Base-by-base conservation (phyloP, 53 echinoderm and acorn worm species). In the Arbacia lixula region DNA sequence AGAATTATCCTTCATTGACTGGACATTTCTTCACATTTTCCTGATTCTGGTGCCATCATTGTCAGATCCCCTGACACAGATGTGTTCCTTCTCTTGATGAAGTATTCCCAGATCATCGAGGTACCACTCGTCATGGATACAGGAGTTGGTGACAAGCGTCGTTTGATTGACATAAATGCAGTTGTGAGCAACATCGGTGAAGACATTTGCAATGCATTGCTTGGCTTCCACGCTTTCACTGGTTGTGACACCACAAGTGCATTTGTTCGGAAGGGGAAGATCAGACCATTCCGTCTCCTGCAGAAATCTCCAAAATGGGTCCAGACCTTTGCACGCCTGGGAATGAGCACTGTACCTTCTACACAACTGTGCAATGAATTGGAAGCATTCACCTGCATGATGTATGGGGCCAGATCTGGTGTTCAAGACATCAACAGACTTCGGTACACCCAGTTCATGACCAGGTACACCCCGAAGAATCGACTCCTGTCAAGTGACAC, bases 171-270 rank as follows among this genome's bases (percentile, higher is more conserved):
- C 84, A 68, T 84, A 19, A 66, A 51, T 52, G 36, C 67, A 68
- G 84, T 29, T 46, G 84, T 51, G 21, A 46, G 36, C 36, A 67
- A 29, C 53, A 51, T 68, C 24, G 84, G 66, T 33, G 60, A 84
- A 36, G 84, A 84, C 84, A 49, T 67, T 22, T 84, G 84, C 67
- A 83, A 83, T 65, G 83, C 67, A 67, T 84, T 84, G 66, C 84
- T 84, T 35, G 35, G 25, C 32, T 35, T 84, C 20, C 84, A 84
- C 31, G 84, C 68, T 20, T 84, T 84, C 68, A 84, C 50, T 40
- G 80, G 80, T 28, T 80, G 57, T 61, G 80, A 61, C 26, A 60
- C 80, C 21, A 61, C 62, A 35, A 80, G 80, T 61, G 60, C 80
- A 36, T 80, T 80, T 61, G 60, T 61, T 21, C 39, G 62, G 14